A percentile compares a stretch with the other conserved stretches of the same genome.
Evolutionary conservation across 2,797 vertebrate species (phyloP).

Genomic region (Oceanodroma leucorhoa): DNA sequence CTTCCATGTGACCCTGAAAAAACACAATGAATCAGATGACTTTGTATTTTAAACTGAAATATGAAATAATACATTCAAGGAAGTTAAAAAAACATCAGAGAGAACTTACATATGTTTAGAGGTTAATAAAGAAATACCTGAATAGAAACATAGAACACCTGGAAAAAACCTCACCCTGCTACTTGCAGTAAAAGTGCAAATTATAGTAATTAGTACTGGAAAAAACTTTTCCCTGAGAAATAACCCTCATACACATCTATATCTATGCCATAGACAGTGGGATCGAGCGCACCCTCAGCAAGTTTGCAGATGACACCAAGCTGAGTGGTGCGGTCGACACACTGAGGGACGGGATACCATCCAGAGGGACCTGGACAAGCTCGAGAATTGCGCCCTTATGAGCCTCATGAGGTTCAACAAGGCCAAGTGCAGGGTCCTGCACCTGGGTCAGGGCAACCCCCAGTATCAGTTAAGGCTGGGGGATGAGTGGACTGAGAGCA

Average conservation of each 20-base stretch:
- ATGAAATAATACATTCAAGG: neutral
- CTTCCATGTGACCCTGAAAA: constrained; percentile 97
- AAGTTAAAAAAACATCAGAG: neutral
- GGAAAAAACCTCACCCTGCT: neutral
- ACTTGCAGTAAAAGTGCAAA: neutral
- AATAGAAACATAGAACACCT: neutral
- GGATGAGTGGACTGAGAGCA: no score
- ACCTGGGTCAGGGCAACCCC: no score
- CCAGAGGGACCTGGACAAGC: neutral
- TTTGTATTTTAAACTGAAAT: neutral
- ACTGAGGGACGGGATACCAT: neutral
- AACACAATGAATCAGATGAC: neutral
- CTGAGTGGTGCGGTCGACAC: fast-evolving
- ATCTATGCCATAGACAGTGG: neutral
- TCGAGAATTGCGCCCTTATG: neutral
- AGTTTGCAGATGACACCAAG: neutral
- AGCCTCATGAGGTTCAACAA: neutral
- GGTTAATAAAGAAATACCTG: neutral
- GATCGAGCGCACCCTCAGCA: neutral
- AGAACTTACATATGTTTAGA: neutral
- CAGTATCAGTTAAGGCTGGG: no score
- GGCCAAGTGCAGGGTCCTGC: neutral
- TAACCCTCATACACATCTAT: neutral
- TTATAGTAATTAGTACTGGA: neutral
- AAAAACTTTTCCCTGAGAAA: neutral